Base-by-base conservation (phyloP, 2,113 vertebrate genomes). In the Sula dactylatra region DNA sequence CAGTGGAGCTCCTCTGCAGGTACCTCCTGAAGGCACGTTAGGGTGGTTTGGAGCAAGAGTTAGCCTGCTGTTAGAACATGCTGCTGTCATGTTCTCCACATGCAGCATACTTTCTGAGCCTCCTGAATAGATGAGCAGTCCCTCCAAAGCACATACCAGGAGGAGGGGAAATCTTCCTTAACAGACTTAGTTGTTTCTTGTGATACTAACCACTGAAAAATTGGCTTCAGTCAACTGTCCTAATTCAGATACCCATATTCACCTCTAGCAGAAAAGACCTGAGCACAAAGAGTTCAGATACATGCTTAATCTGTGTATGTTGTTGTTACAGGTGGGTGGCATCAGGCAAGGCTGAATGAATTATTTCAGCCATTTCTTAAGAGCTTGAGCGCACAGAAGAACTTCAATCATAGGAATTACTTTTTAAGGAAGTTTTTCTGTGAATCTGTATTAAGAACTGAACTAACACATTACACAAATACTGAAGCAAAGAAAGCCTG, bases 71-170 rank as follows among this genome's bases (percentile, higher is more conserved):
- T n/a, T n/a, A n/a, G n/a, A n/a, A n/a, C n/a, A n/a, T 64, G 58
- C 62, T 81, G 82, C 62, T 0, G 0, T 38, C 38, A 11, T 1
- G 38, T 34, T 58, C 7, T 56, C 64, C 38, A 27, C 19, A 9
- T 3, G 5, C 31, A 62, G 36, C 19, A 5, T 47, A 8, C 67
- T 40, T 83, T 67, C 47, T 58, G 67, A 76, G 45, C 50, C 31
- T 61, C 45, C 40, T 44, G 24, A 47, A 27, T 2, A 77, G 29
- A 25, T 4, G 7, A 9, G 24, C 34, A 10, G 24, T 32, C 26
- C 34, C 31, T 42, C 50, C 4, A 3, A 64, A 44, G 38, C 27
- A 45, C 4, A 5, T 3, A 40, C 1, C 38, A 47, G 24, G 20
- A 50, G 14, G 8, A 10, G 12, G 38, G 18, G 19, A 20, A 50